A percentile compares a stretch with the other conserved stretches of the same genome.
These are phyloP conservation scores for Perccottus glenii DNA, from an alignment of 2,113 vertebrate species.

Conservation along the genomic window DNA sequence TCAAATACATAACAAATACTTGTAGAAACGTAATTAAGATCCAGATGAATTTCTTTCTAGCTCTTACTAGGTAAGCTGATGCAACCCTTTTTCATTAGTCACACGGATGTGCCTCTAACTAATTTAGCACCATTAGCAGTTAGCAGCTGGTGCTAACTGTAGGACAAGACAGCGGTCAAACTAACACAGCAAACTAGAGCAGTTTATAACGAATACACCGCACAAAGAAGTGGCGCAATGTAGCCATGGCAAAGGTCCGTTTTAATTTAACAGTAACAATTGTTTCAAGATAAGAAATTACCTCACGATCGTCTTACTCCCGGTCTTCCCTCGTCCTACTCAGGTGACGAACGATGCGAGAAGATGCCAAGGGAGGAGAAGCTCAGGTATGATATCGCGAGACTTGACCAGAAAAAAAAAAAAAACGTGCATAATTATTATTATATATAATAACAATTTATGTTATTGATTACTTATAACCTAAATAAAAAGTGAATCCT, in stretches of 20 bases:
- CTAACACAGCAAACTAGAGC: conserved; percentile 12
- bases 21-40: too few species aligned
- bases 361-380: conserved; percentile 10
- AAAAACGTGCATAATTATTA: neutral
- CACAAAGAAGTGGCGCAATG: too few species aligned
- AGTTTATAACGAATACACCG: too few species aligned
- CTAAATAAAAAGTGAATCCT: neutral
- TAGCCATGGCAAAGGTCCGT: accelerated
- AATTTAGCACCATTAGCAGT: conserved; percentile 14
- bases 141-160: conserved; percentile 56
- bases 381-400: conserved; percentile 62
- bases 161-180: conserved; percentile 72
- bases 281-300: conserved; percentile 1
- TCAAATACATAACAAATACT: neutral
- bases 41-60: too few species aligned
- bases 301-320: conserved; percentile 49
- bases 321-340: conserved; percentile 40
- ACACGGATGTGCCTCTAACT: conserved; percentile 23
- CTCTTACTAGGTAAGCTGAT: neutral
- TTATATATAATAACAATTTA: too few species aligned
- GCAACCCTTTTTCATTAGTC: conserved; percentile 9
- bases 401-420: conserved; percentile 3
- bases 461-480: too few species aligned
- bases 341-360: conserved; percentile 44
- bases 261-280: neutral